Evolutionary conservation across 2,113 vertebrate species (phyloP).

Genomic region (Dryoscopus gambensis): DNA sequence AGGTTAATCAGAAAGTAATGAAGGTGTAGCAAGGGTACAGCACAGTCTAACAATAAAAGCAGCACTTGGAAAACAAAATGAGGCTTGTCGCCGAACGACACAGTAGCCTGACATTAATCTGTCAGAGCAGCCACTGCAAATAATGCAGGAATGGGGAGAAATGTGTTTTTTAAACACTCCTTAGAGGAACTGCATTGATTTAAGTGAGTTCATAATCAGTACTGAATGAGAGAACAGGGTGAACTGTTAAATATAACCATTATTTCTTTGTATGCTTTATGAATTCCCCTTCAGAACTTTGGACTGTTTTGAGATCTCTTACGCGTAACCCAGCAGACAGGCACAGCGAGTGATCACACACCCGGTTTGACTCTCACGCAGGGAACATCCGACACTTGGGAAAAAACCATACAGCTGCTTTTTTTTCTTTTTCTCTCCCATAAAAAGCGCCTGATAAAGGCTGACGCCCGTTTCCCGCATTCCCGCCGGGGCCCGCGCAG

Average conservation of each 20-base stretch:
- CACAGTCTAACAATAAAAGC: not conserved
- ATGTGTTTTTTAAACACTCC: not conserved
- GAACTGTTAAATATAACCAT: not conserved
- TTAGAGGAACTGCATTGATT: not conserved
- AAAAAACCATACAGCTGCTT: rapidly evolving
- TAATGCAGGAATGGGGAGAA: not conserved
- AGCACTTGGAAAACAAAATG: not conserved
- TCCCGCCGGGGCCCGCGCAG: not conserved
- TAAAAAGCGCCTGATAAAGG: not conserved
- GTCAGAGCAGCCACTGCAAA: not conserved
- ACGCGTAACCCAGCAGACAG: not conserved
- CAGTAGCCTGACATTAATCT: not conserved
- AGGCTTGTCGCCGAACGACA: not conserved
- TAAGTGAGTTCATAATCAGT: not conserved
- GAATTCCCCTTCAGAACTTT: not conserved
- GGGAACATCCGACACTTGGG: not conserved
- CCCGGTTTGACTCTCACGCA: not conserved
- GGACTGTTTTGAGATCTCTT: not conserved
- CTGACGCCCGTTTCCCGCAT: not conserved
- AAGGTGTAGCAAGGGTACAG: not conserved
- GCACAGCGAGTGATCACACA: not conserved
- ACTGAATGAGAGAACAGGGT: not conserved
- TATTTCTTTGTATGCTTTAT: not conserved
- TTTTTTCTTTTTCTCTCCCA: no score
- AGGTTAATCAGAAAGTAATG: not conserved